phyloP scores from a whole-genome alignment of 2,888 invertebrate genomes.

The Epinotia nisella region DNA sequence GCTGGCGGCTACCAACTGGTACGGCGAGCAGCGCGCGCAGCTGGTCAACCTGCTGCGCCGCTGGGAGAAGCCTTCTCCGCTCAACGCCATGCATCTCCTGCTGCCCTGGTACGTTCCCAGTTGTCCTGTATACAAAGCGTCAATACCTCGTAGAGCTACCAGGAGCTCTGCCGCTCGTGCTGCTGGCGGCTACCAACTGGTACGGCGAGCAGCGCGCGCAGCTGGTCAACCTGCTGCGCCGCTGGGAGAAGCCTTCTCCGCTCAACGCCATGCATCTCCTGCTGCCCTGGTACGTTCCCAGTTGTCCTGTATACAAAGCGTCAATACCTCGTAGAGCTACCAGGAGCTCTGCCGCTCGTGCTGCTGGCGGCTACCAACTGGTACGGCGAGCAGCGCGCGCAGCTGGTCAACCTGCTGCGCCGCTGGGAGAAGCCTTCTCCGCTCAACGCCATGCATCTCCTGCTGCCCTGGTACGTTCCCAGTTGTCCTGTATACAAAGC shows the following conservation, averaged over 20 bases:
- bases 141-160: constrained; percentile 93
- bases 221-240: constrained; percentile 92
- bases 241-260: constrained; percentile 95
- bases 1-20: constrained; percentile 95
- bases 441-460: constrained; percentile 94
- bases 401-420: constrained; percentile 93
- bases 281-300: constrained; percentile 95
- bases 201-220: constrained; percentile 94
- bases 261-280: constrained; percentile 96
- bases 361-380: constrained; percentile 94
- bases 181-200: constrained; percentile 96
- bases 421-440: constrained; percentile 95
- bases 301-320: constrained; percentile 38
- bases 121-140: constrained; percentile 38
- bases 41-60: constrained; percentile 93
- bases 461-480: constrained; percentile 96
- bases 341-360: constrained; percentile 94
- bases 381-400: constrained; percentile 94
- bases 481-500: constrained; percentile 38
- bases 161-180: constrained; percentile 93
- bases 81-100: constrained; percentile 95
- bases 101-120: constrained; percentile 96
- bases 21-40: constrained; percentile 93
- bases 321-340: constrained; percentile 92
- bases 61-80: constrained; percentile 94